A percentile compares a stretch with the other conserved stretches of the same genome.
phyloP scores from a whole-genome alignment of 1,140 invertebrate species.

The Anastrepha ludens region DNA sequence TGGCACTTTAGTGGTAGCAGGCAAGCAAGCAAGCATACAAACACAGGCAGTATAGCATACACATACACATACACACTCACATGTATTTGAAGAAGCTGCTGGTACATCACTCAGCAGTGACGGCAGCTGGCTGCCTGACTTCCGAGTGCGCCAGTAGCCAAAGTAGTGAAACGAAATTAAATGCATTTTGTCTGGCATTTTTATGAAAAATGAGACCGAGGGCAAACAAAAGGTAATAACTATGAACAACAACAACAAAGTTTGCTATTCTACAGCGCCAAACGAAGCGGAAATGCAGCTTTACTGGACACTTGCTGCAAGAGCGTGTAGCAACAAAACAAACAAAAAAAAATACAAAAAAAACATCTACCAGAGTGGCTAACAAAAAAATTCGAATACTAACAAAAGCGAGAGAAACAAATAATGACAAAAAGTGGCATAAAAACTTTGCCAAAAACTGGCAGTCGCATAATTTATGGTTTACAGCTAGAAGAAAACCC shows the following conservation, averaged over 20 bases:
- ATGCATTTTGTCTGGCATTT: slow-evolving; percentile 43
- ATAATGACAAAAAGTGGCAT: slow-evolving; percentile 26
- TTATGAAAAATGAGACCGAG: slow-evolving; percentile 31
- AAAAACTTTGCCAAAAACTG: slow-evolving; percentile 24
- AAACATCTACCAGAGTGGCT: not conserved
- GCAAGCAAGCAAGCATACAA: not conserved
- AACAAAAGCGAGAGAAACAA: slow-evolving; percentile 7
- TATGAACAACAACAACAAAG: not conserved
- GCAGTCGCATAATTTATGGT: slow-evolving; percentile 34
- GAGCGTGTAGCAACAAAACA: too few relatives aligned
- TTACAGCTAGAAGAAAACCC: not conserved
- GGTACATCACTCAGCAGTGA: not conserved
- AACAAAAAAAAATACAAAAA: not conserved
- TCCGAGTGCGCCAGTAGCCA: not conserved
- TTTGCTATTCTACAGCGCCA: not conserved
- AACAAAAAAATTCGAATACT: not conserved
- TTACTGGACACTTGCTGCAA: slow-evolving; percentile 39
- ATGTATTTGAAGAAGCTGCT: not conserved
- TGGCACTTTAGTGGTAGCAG: slow-evolving; percentile 2
- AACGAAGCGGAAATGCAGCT: slow-evolving; percentile 31
- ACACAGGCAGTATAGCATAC: not conserved
- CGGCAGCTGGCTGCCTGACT: slow-evolving; percentile 28
- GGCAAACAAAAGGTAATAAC: slow-evolving; percentile 22
- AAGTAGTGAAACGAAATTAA: slow-evolving; percentile 22
- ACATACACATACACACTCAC: not conserved